Conservation (phyloP, 2,113 vertebrate species). For the Vombatus ursinus region DNA sequence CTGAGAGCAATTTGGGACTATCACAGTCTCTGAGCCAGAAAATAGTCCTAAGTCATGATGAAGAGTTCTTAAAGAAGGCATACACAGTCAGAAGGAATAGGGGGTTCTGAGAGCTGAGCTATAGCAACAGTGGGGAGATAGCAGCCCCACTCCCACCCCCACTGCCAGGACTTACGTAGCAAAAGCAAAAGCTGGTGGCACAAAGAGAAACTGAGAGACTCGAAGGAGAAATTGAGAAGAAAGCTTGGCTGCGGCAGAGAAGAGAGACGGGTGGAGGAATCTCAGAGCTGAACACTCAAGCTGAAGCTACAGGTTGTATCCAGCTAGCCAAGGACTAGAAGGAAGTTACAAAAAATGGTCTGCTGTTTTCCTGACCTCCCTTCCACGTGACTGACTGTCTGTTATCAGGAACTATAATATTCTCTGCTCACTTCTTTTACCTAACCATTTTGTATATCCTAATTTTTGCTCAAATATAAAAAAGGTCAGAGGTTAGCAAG, state of each 20-base stretch:
- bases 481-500: not conserved
- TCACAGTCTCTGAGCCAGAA: not conserved
- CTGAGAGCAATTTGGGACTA: not conserved
- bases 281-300: not conserved
- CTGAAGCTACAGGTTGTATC: not conserved
- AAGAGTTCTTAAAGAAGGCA: not conserved
- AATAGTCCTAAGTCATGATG: not conserved
- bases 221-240: not conserved
- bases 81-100: not conserved
- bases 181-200: not conserved
- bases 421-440: not conserved
- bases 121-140: not conserved
- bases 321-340: not conserved
- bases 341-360: not conserved
- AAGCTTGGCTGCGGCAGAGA: not conserved
- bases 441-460: not conserved
- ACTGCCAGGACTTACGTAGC: not conserved
- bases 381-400: not conserved
- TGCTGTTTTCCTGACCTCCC: not conserved
- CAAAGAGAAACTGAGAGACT: not conserved
- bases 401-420: not conserved
- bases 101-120: not conserved
- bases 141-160: not conserved
- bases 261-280: not conserved
- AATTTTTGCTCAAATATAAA: not conserved